These are phyloP conservation scores for Oncorhynchus nerka DNA, from an alignment of 2,113 vertebrate species.

Conservation along the genomic window DNA sequence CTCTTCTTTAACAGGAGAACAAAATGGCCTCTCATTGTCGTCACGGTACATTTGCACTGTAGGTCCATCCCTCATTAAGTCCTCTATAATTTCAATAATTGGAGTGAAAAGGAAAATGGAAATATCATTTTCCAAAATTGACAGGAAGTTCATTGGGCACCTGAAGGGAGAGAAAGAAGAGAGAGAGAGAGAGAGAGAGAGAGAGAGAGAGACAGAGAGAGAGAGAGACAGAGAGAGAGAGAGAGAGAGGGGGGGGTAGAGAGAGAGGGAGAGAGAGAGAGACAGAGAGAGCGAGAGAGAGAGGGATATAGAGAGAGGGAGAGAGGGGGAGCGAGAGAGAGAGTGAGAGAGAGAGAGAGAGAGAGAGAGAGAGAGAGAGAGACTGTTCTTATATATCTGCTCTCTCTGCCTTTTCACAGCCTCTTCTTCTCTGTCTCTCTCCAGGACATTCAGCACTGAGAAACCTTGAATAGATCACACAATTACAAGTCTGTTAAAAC, in stretches of 20 bases:
- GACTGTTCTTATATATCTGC: neutral
- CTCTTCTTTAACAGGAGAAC: conserved; percentile 6
- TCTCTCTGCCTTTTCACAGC: neutral
- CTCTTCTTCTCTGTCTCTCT: neutral
- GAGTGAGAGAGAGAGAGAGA: too few species aligned
- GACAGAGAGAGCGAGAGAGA: too few species aligned
- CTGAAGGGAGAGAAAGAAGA: conserved; percentile 30
- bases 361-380: too few species aligned
- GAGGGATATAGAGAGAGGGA: too few species aligned
- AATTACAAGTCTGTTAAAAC: neutral
- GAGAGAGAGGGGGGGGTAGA: too few species aligned
- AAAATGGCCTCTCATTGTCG: conserved; percentile 13
- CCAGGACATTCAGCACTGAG: neutral
- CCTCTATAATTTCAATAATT: conserved; percentile 60
- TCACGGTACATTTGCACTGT: conserved; percentile 51
- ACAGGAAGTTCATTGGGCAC: conserved; percentile 48
- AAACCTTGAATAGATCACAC: neutral
- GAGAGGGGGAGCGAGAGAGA: too few species aligned
- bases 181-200: neutral
- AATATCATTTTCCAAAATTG: conserved; percentile 64
- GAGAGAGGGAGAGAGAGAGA: too few species aligned
- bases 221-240: too few species aligned
- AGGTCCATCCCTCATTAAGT: conserved; percentile 63
- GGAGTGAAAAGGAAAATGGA: conserved; percentile 62
- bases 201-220: too few species aligned